Evolutionary conservation across 1,140 invertebrate species (phyloP), one percentile per base, ranked within the genome.

Genomic region (Orius insidiosus): DNA sequence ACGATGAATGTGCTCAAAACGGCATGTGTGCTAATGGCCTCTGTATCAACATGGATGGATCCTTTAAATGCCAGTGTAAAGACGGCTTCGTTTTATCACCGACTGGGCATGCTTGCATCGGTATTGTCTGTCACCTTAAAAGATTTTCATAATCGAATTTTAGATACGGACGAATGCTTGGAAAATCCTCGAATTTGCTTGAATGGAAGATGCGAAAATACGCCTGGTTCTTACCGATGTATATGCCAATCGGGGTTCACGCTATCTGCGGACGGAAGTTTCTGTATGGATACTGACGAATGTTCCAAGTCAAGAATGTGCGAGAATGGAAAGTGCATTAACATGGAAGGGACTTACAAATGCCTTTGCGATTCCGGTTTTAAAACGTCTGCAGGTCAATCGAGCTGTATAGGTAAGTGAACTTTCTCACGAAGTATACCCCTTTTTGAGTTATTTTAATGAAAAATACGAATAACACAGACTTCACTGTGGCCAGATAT

Each of bases 1-100:
- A 85, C 56, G 82, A 95, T 60, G 89, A 94, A 63, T 95, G 90
- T 57, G 69, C 70, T 51, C 70, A 79, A 59, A 79, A 76, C 52
- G 71, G 82, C 41, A 83, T 79, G 80, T 88, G 84, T 55, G 73
- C 76, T 14, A 85, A 86, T 56, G 84, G 83, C n/a, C 70, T 74
- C 14, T 87, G 83, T 56, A 79, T 76, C 14, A 83, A 83, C 51
- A 76, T 78, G 66, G 75, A 82, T 55, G 80, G 79, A 34, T 82
- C 79, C 2, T 85, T 78, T 60, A 76, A 76, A 56, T 88, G 85
- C 58, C 70, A 75, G 48, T 88, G 85, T 60, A 77, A 82, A 58
- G 67, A 69, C 33, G 85, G 85, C 14, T 88, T 76, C 63, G 71
- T 78, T 53, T 62, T 85, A 5, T 80, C 77, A 5, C 68, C 71